Conservation (phyloP, 2,113 vertebrate species). For the Pollachius pollachius region DNA sequence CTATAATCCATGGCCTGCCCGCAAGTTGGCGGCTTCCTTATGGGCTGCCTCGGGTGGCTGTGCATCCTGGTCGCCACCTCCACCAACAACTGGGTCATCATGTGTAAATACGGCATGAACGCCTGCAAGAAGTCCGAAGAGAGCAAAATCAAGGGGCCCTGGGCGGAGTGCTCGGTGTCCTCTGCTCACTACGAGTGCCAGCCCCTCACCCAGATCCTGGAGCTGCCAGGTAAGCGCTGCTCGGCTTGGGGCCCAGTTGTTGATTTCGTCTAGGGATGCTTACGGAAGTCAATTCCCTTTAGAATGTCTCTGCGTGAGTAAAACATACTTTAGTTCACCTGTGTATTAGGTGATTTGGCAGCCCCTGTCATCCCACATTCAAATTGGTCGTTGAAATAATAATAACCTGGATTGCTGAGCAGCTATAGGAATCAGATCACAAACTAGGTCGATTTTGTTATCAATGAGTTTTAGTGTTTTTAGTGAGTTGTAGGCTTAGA, state of each 20-base stretch:
- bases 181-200: slow-evolving; percentile 90
- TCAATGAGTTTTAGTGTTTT: neutral
- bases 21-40: slow-evolving; percentile 84
- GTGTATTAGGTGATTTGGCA: no score
- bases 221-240: slow-evolving; percentile 84
- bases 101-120: slow-evolving; percentile 88
- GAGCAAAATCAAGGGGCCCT: slow-evolving; percentile 87
- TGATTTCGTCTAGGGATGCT: no score
- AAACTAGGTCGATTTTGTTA: neutral
- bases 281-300: no score
- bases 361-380: no score
- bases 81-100: slow-evolving; percentile 94
- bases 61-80: slow-evolving; percentile 86
- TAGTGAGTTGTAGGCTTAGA: neutral
- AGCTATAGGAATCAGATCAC: no score
- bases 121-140: slow-evolving; percentile 93
- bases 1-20: slow-evolving; percentile 82
- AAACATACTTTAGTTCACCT: no score
- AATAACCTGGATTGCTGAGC: neutral
- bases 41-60: slow-evolving; percentile 90
- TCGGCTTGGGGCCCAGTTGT: no score
- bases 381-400: no score
- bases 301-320: no score
- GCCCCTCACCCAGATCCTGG: slow-evolving; percentile 88
- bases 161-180: slow-evolving; percentile 92